Base-by-base conservation (phyloP, 2,113 vertebrate species). In the Glaucomys volans region DNA sequence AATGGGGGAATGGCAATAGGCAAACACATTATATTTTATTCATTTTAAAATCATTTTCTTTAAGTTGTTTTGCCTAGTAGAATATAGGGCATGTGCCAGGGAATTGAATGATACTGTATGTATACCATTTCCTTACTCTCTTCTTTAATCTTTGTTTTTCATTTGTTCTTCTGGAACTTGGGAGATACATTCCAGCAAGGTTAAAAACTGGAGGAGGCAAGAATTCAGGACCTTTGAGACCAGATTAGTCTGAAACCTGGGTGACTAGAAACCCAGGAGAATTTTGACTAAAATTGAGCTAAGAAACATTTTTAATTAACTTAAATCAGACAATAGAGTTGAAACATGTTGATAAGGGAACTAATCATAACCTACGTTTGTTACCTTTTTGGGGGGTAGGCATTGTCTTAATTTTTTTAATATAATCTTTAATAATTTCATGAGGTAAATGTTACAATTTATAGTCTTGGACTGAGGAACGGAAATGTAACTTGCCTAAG, bases 241-340 rank as follows among this genome's bases (percentile, higher is more conserved):
- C 84, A 75, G 80, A 80, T 87, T 71, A 83, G 22, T 87, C 75
- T 85, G 69, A 90, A 95, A 79, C 54, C 47, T 90, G 92, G 85
- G 80, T 64, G 62, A 82, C 77, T 37, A 86, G 84, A 74, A 16
- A 40, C 52, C 44, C 35, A 22, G 42, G 32, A 87, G 40, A 11
- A 83, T 87, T 92, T 67, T 92, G 44, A 66, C 67, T 75, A 24
- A 95, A 77, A 72, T 92, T 87, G 71, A 92, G 26, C 76, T 79
- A 67, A 62, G 71, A 66, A 87, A 80, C 52, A 64, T 76, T 95
- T 92, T 75, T 87, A 92, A 95, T 28, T 75, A 90, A 37, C 71
- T 83, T 87, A 82, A 14, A 52, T 90, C 79, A 62, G 52, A 67
- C 66, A 88, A 32, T 30, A 64, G 81, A 92, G 8, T 90, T 93